Evolutionary conservation across 2,113 vertebrate species (phyloP), one percentile per base, ranked within the genome.

Genomic region (Boulengeromyrus knoepffleri): DNA sequence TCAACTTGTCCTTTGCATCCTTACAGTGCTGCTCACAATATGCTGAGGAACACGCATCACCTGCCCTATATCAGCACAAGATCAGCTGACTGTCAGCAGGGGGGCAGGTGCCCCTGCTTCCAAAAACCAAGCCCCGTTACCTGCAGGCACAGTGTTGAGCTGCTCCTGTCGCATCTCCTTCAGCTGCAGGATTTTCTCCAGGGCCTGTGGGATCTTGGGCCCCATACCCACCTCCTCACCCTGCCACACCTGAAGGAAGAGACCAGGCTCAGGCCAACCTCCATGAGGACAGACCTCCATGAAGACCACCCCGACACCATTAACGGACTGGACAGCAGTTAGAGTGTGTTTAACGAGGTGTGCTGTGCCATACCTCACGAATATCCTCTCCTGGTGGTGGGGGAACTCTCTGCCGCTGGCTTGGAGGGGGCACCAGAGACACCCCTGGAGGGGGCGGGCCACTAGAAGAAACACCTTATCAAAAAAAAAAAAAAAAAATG

Each of bases 101-200:
- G 27, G 15, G 45, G 45, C 10, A 85, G 12, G 45, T 17, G 83
- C 42, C 46, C 9, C 83, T 10, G 24, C 42, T 53, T 17, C 46
- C 85, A 53, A 31, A n/a, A 87, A 19, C 19, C 24, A 36, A 42
- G n/a, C 46, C 89, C 47, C 31, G 92, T 36, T 27, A 96, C 96
- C 96, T 93, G 93, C 31, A 50, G 94, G 95, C 15, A 96, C 95
- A 0, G 94, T 94, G 15, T 92, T 96, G 89, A 97, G 96, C 94
- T 98, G 97, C 92, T 98, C 98, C 94, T 98, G 97, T 3, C 97
- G 93, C 91, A 97, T 97, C 93, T 99, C 98, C 94, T 99, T 99
- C 92, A 98, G 96, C 93, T 99, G 98, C 50, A 99, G 95, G 93
- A 99, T 98, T 94, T 98, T 98, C 92, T 98, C 98, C 93, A 99